Conservation (phyloP, 2,888 invertebrate species). For the Pherbina coryleti region DNA sequence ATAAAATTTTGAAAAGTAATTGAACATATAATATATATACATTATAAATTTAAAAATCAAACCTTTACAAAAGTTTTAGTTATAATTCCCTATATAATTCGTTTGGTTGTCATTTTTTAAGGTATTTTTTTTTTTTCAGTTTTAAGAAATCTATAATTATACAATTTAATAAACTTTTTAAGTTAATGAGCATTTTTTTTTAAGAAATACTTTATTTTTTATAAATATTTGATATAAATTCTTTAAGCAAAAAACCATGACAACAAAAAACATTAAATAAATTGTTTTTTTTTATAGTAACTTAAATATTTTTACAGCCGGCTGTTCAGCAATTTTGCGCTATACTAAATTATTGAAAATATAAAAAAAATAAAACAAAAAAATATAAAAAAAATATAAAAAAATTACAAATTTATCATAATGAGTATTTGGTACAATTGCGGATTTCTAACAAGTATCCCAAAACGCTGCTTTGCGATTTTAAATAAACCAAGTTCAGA, state of each 20-base stretch:
- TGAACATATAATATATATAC: slow-evolving; percentile 1
- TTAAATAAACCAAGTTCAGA: neutral
- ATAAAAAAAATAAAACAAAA: slow-evolving; percentile 24
- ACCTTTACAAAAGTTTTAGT: slow-evolving; percentile 14
- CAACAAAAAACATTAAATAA: slow-evolving; percentile 47
- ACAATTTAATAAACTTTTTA: slow-evolving; percentile 58
- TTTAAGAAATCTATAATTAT: slow-evolving; percentile 27
- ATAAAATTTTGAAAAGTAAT: neutral
- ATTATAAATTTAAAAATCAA: neutral
- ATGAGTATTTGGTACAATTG: slow-evolving; percentile 32
- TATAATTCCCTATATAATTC: slow-evolving; percentile 46
- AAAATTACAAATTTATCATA: no score
- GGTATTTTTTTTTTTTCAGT: neutral
- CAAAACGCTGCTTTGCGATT: neutral
- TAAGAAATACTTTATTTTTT: slow-evolving; percentile 32
- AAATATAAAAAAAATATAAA: neutral
- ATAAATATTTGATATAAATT: slow-evolving; percentile 10
- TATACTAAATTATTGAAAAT: slow-evolving; percentile 20
- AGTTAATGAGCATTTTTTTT: slow-evolving; percentile 65
- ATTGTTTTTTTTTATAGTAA: neutral
- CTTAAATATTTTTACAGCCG: slow-evolving; percentile 22
- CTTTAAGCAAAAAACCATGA: slow-evolving; percentile 47
- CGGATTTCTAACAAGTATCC: neutral
- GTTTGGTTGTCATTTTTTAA: slow-evolving; percentile 31
- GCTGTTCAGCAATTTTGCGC: slow-evolving; percentile 19